Percentiles rank a stretch among this genome's conserved stretches.
These are phyloP conservation scores for Sialis fuliginosa DNA, from an alignment of 2,888 invertebrate genomes.

Conservation along the genomic window DNA sequence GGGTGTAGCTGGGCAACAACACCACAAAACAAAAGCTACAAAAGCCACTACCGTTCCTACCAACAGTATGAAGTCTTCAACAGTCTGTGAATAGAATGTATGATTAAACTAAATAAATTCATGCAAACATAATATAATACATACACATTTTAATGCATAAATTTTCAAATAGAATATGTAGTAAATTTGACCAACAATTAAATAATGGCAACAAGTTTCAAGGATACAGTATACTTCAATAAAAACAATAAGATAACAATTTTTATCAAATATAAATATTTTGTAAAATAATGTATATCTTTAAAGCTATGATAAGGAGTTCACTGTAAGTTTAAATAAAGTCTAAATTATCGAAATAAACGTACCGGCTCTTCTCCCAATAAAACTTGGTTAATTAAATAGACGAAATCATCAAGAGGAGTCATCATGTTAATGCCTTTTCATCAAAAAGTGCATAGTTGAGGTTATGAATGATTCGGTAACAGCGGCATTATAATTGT, in stretches of 20 bases:
- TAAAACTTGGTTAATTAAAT: constrained; percentile 37
- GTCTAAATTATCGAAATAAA: constrained; percentile 6
- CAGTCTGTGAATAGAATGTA: constrained; percentile 25
- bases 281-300: too few relatives aligned
- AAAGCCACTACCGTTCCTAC: constrained; percentile 43
- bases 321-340: too few relatives aligned
- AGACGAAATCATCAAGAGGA: constrained; percentile 40
- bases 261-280: neutral
- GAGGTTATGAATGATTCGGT: too few relatives aligned
- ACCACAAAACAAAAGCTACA: constrained; percentile 43
- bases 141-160: too few relatives aligned
- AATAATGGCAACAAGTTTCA: too few relatives aligned
- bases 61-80: constrained; percentile 41
- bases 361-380: constrained; percentile 42
- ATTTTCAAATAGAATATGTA: too few relatives aligned
- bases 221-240: neutral
- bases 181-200: too few relatives aligned
- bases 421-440: constrained; percentile 23
- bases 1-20: constrained; percentile 36
- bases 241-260: neutral
- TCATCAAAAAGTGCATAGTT: too few relatives aligned
- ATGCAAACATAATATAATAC: too few relatives aligned
- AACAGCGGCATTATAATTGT: too few relatives aligned
- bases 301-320: too few relatives aligned
- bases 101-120: too few relatives aligned